Evolutionary conservation across 2,797 vertebrate species (phyloP).

Genomic region (Microchirus variegatus): DNA sequence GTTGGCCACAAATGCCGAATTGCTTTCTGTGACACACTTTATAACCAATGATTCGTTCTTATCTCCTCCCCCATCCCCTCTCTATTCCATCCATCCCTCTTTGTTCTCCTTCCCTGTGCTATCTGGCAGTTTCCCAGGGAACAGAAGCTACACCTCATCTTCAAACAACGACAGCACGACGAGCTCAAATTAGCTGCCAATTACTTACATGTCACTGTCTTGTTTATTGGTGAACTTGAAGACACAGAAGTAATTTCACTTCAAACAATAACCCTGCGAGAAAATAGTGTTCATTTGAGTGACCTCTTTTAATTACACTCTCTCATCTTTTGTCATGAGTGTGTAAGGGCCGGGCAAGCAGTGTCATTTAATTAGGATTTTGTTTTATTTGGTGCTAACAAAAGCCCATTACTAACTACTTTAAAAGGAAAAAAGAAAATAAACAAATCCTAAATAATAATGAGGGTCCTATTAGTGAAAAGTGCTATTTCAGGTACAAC

Average conservation of each 20-base stretch:
- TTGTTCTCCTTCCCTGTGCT: slow-evolving; percentile 7
- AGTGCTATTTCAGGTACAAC: slow-evolving; percentile 55
- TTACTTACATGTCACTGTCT: slow-evolving; percentile 70
- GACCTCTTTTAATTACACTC: slow-evolving; percentile 45
- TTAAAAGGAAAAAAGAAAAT: slow-evolving; percentile 55
- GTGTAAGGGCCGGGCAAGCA: slow-evolving; percentile 26
- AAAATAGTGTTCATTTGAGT: slow-evolving; percentile 45
- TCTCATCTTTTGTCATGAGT: slow-evolving; percentile 14
- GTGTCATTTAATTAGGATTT: slow-evolving; percentile 35
- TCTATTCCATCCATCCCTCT: not conserved
- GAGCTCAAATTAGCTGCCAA: slow-evolving; percentile 75
- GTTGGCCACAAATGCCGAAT: slow-evolving; percentile 3
- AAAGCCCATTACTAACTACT: slow-evolving; percentile 49
- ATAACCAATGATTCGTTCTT: not conserved
- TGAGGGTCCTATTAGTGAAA: slow-evolving; percentile 47
- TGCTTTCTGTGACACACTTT: slow-evolving; percentile 15
- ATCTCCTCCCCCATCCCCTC: slow-evolving; percentile 10
- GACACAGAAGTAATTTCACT: slow-evolving; percentile 73
- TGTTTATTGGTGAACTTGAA: slow-evolving; percentile 68
- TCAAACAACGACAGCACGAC: slow-evolving; percentile 64
- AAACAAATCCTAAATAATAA: slow-evolving; percentile 56
- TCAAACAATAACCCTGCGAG: slow-evolving; percentile 47
- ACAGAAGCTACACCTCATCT: slow-evolving; percentile 50
- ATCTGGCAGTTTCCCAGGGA: slow-evolving; percentile 28
- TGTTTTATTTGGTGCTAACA: slow-evolving; percentile 29